phyloP scores from a whole-genome alignment of 2,888 invertebrate species.

The Catocala nupta region DNA sequence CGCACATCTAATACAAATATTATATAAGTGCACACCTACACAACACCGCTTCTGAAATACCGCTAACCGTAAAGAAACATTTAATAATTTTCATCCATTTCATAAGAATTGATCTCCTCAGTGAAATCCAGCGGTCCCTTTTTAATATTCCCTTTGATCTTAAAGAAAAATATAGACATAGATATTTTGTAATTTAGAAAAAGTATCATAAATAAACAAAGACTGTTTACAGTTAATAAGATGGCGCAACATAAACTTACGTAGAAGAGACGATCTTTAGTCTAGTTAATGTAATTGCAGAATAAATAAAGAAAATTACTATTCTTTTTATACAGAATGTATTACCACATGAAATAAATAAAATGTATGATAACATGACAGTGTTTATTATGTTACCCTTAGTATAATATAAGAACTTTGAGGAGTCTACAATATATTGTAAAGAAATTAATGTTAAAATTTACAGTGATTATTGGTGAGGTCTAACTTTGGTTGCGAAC shows the following conservation, averaged over 20 bases:
- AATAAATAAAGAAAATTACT: too few relatives aligned
- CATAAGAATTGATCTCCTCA: constrained; percentile 40
- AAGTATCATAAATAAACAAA: constrained; percentile 36
- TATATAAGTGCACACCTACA: neutral
- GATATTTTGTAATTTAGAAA: constrained; percentile 35
- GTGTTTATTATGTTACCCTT: too few relatives aligned
- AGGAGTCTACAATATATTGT: too few relatives aligned
- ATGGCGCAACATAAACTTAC: constrained; percentile 11
- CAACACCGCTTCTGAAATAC: neutral
- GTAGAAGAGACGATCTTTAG: neutral
- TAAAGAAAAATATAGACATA: constrained; percentile 28
- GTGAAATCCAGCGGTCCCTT: constrained; percentile 34
- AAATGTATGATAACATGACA: too few relatives aligned
- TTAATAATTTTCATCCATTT: constrained; percentile 27
- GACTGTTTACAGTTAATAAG: constrained; percentile 26
- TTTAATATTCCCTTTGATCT: constrained; percentile 45
- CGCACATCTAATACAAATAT: too few relatives aligned
- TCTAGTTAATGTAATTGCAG: too few relatives aligned
- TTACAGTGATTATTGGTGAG: too few relatives aligned
- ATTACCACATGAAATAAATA: too few relatives aligned
- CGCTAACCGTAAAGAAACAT: constrained; percentile 29
- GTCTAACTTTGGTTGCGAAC: too few relatives aligned
- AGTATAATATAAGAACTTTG: too few relatives aligned
- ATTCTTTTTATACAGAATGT: too few relatives aligned
- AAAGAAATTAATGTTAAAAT: too few relatives aligned